These are phyloP conservation scores for Patella depressa DNA, from an alignment of 2,888 invertebrate genomes.

Conservation along the genomic window DNA sequence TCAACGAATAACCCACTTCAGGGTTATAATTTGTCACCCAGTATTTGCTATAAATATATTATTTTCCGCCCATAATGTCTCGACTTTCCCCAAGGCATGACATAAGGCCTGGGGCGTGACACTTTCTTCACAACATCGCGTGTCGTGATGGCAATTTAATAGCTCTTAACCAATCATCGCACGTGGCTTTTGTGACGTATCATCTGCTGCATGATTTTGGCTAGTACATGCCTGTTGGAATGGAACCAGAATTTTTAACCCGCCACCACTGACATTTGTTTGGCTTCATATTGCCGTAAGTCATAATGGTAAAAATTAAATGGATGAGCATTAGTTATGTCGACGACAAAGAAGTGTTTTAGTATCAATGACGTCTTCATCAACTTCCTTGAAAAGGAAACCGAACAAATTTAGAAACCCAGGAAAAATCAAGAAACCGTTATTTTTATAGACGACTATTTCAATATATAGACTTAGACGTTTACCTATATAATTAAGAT, in stretches of 20 bases:
- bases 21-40: constrained; percentile 14
- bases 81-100: not conserved
- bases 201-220: not conserved
- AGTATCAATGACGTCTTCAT: no score
- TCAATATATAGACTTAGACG: no score
- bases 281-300: not conserved
- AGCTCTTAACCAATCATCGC: constrained; percentile 5
- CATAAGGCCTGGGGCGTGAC: not conserved
- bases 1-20: not conserved
- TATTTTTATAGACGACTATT: no score
- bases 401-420: no score
- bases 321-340: no score
- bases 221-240: not conserved
- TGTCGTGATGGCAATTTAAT: constrained; percentile 6
- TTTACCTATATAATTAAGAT: no score
- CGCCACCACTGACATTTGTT: not conserved
- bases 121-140: not conserved
- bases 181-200: not conserved
- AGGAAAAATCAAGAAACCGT: no score
- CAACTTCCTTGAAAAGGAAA: no score
- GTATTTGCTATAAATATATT: constrained; percentile 18
- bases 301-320: no score
- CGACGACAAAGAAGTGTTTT: no score
- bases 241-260: not conserved
- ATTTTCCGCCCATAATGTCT: not conserved